Evolutionary conservation across 2,797 vertebrate genomes (phyloP), one percentile per base, ranked within the genome.

Genomic region (Stomatorhinus walkeri): DNA sequence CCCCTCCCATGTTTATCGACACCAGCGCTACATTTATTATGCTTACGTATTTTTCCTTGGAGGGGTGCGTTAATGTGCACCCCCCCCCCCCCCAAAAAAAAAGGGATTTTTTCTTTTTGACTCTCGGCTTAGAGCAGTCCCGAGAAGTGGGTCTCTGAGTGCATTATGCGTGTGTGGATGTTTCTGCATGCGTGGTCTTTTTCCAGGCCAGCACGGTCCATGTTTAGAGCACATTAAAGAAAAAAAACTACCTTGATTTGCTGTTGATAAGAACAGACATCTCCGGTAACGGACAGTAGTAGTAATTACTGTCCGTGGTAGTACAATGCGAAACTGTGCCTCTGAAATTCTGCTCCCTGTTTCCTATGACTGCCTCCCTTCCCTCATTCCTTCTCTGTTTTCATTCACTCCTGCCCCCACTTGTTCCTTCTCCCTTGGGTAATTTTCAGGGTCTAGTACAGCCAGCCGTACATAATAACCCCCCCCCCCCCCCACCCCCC

Each of bases 401-500:
- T 85, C 48, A 48, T 10, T 85, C 81, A 85, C 43, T 43, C 22
- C 81, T 86, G 84, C 84, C 28, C 51, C 22, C 49, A 84, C 40
- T 84, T 84, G 40, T 16, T 54, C 48, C n/a, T 28, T 32, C 5
- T 36, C 84, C 46, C 51, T 54, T 86, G 43, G 84, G 84, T 54
- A 86, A 54, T 52, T 86, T 54, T 86, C 49, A 86, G 84, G 51
- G 48, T 86, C 24, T 52, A 54, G 84, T 86, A 86, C 49, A 54
- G 46, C 84, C 49, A 54, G 51, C 84, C 28, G 49, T 36, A 32
- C 19, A 52, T 52, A 86, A 56, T 86, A 24, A 28, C 84, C 84
- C 48, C 46, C 48, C 4, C 0, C 3, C 24, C 84, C 48, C 49
- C 46, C 48, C 4, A 1, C 3, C 24, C 84, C 48, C 49, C 10